Percentiles rank a stretch among this genome's conserved stretches.
Conservation (phyloP, 2,888 invertebrate genomes). For the Xylophagus ater region DNA sequence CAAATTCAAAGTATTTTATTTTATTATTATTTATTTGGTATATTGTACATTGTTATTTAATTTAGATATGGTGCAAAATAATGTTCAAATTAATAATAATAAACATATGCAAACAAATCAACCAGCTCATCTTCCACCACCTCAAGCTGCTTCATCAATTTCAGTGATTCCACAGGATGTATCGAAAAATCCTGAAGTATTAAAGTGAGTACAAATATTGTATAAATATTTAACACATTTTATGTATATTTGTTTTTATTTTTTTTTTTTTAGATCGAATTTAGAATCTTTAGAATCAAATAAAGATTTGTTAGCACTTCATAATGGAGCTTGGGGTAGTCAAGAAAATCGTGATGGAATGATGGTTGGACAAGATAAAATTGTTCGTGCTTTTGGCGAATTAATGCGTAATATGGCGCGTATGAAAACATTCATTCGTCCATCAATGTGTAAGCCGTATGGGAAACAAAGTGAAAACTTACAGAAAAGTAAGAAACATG, state of each 20-base stretch:
- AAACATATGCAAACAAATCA: constrained; percentile 25
- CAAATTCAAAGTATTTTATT: too few species aligned
- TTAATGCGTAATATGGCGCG: constrained; percentile 80
- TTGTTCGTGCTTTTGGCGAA: constrained; percentile 73
- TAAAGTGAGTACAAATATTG: not conserved
- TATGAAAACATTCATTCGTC: constrained; percentile 79
- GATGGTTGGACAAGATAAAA: constrained; percentile 67
- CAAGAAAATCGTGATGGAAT: constrained; percentile 29
- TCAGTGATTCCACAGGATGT: constrained; percentile 3
- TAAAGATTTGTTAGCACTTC: constrained; percentile 54
- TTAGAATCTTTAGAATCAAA: constrained; percentile 41
- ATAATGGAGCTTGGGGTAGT: constrained; percentile 54
- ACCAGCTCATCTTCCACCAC: constrained; percentile 19
- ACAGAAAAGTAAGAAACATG: constrained; percentile 64
- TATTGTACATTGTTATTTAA: too few species aligned
- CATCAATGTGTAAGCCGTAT: constrained; percentile 83
- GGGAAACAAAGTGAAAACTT: constrained; percentile 81
- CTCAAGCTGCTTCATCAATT: constrained; percentile 3
- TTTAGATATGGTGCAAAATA: constrained; percentile 9
- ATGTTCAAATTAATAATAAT: constrained; percentile 12
- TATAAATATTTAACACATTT: too few species aligned
- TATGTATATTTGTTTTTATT: too few species aligned
- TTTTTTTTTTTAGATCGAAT: constrained; percentile 28
- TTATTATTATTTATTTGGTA: too few species aligned
- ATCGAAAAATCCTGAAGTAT: not conserved